Evolutionary conservation across 2,888 invertebrate genomes (phyloP), one percentile per base, ranked within the genome.

Genomic region (Tachina fera): DNA sequence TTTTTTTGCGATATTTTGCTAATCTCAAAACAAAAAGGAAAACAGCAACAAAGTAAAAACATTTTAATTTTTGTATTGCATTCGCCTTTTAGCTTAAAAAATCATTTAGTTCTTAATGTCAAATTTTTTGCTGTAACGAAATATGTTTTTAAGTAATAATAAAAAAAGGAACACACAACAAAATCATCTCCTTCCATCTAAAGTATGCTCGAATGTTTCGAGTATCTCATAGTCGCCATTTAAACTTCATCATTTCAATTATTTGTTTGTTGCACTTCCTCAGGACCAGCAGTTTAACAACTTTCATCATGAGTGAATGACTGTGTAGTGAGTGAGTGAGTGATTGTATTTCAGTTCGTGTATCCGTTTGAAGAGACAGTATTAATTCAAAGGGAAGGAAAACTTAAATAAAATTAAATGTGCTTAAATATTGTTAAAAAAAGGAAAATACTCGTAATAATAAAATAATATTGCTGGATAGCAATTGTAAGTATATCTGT

Each of bases 291-390:
- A n/a, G n/a, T n/a, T 78, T 72, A 78, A 78, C 60, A 72, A 61
- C 83, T 61, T 67, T 61, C 58, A 41, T 60, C 83, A 47, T 53
- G 45, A 78, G 68, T 68, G 71, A 72, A 31, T 51, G 68, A 51
- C 19, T 67, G 56, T 58, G 22, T 13, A 53, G 63, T 31, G 16
- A 53, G 31, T 45, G 58, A 67, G 39, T 71, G 58, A 72, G 39
- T 76, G 79, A 84, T 84, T 84, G 76, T 84, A 63, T 80, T 65
- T 79, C 84, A 75, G 56, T 79, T 76, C 65, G 43, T 84, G 70
- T 65, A 65, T 65, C 19, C 65, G 47, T 75, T 47, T 79, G 61
- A 72, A 72, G 51, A 70, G 43, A 19, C n/a, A 65, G 16, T 31
- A 68, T 72, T 78, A 49, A 53, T 41, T 47, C 13, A 74, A 68